phyloP scores from a whole-genome alignment of 2,113 vertebrate genomes.

The Prionailurus viverrinus region DNA sequence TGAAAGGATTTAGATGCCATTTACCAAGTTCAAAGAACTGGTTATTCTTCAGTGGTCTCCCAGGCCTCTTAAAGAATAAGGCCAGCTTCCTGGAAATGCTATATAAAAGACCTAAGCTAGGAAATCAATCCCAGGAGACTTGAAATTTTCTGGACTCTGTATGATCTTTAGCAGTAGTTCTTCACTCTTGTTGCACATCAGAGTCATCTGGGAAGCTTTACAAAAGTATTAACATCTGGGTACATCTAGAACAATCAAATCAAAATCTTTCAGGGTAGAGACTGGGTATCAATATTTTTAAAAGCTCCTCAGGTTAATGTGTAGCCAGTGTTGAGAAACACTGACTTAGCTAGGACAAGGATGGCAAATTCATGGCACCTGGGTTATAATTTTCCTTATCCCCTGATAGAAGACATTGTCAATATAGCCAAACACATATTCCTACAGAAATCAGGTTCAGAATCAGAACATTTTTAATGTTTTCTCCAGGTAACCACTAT shows the following conservation, averaged over 20 bases:
- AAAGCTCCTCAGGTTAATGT: not conserved
- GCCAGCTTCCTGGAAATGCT: not conserved
- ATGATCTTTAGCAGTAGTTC: not conserved
- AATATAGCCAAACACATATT: not conserved
- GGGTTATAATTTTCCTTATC: not conserved
- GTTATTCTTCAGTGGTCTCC: constrained; percentile 8
- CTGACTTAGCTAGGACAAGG: not conserved
- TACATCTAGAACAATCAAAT: not conserved
- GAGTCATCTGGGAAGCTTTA: not conserved
- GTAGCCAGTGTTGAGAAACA: not conserved
- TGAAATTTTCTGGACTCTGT: not conserved
- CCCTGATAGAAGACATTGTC: not conserved
- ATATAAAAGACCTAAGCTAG: not conserved
- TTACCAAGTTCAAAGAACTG: constrained; percentile 20
- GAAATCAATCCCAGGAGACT: not conserved
- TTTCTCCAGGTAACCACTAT: not conserved
- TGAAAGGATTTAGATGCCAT: not conserved
- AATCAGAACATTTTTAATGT: not conserved
- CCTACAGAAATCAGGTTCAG: not conserved
- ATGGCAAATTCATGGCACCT: not conserved
- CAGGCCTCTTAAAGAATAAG: not conserved
- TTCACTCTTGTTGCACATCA: not conserved
- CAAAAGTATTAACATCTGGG: not conserved
- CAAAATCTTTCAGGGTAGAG: not conserved
- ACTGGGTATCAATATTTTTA: not conserved